Conservation (phyloP, 2,113 vertebrate genomes). For the Dipodomys merriami region DNA sequence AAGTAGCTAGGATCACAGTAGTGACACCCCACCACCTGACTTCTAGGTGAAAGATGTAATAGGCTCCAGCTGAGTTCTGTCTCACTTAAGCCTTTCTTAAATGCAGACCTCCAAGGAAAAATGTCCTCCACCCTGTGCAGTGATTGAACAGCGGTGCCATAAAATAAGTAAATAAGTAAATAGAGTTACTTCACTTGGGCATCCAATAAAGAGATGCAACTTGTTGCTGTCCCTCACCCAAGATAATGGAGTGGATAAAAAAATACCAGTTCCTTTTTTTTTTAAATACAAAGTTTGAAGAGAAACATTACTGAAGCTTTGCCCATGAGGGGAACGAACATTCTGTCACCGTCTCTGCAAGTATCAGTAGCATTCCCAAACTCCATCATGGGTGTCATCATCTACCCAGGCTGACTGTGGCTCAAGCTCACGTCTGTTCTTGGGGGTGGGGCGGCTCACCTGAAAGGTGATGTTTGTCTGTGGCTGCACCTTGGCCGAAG, state of each 20-base stretch:
- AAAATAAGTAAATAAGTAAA: background rate
- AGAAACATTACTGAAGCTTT: background rate
- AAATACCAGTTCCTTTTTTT: background rate
- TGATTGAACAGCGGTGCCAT: background rate
- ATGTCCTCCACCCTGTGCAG: too few relatives aligned
- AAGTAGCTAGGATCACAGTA: too few relatives aligned
- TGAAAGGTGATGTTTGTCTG: constrained; percentile 97
- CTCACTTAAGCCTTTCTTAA: background rate
- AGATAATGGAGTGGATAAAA: background rate
- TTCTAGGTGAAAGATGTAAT: background rate
- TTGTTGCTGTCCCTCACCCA: background rate
- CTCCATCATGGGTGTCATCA: rapidly evolving
- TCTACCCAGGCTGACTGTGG: background rate
- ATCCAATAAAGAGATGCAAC: background rate
- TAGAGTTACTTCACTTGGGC: background rate
- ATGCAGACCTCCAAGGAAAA: background rate
- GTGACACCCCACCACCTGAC: background rate
- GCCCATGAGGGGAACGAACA: too few relatives aligned
- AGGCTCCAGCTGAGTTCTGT: background rate
- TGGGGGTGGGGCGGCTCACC: constrained; percentile 84
- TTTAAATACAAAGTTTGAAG: background rate
- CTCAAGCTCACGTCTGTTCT: background rate
- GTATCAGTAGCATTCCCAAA: background rate
- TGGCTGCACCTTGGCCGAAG: constrained; percentile 90
- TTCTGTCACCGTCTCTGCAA: background rate